Conservation (phyloP, 2,113 vertebrate genomes). For the Blennius ocellaris region DNA sequence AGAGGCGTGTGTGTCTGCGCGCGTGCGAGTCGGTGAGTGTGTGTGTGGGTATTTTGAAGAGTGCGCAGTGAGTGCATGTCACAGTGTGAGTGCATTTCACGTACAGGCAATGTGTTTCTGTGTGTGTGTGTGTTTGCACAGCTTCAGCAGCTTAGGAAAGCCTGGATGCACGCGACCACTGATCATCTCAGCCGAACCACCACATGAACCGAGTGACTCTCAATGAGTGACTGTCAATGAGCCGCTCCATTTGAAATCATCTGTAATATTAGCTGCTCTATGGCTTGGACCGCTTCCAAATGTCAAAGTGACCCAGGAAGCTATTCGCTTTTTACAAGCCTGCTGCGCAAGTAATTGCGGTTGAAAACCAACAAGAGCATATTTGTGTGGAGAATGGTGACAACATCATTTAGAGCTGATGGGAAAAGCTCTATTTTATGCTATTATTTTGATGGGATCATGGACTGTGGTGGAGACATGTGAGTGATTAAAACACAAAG, state of each 20-base stretch:
- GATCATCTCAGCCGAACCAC: conserved; percentile 44
- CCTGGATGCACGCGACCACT: conserved; percentile 58
- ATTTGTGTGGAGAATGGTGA: conserved; percentile 7
- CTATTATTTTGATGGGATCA: conserved; percentile 1
- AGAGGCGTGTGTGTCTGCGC: conserved; percentile 40
- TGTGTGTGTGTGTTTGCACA: conserved; percentile 57
- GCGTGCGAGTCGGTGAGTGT: background rate
- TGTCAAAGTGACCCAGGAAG: conserved; percentile 47
- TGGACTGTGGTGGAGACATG: background rate
- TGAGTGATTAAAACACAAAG: background rate
- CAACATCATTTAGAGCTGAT: conserved; percentile 19
- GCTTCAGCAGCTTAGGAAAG: conserved; percentile 56
- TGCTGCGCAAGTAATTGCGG: conserved; percentile 8
- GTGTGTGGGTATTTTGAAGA: conserved; percentile 4
- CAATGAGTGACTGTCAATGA: conserved; percentile 29
- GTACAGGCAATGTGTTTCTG: background rate
- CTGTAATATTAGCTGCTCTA: conserved; percentile 42
- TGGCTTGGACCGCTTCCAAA: conserved; percentile 34
- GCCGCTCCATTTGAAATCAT: conserved; percentile 42
- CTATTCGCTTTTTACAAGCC: conserved; percentile 28
- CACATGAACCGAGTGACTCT: conserved; percentile 33
- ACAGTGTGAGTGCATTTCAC: conserved; percentile 9
- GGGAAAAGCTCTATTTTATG: conserved; percentile 4
- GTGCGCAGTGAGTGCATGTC: conserved; percentile 1
- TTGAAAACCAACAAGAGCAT: conserved; percentile 1